Evolutionary conservation across 2,797 vertebrate species (phyloP).

Genomic region (Odontamblyopus lacepedii): DNA sequence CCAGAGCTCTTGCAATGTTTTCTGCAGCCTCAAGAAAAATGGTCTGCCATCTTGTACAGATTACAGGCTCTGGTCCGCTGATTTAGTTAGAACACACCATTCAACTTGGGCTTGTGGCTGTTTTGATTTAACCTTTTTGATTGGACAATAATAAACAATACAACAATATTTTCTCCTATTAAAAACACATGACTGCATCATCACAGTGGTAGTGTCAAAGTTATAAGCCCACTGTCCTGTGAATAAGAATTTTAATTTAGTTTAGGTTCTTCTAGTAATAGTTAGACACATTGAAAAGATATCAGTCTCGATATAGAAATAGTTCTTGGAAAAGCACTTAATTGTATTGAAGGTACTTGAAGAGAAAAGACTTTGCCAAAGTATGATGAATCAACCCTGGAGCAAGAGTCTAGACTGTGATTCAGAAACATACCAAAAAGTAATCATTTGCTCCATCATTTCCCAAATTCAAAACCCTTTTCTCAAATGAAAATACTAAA

Average conservation of each 20-base stretch:
- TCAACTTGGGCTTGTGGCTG: neutral
- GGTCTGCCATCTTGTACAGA: slow-evolving; percentile 16
- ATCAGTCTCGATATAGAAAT: slow-evolving; percentile 12
- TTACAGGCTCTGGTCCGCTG: slow-evolving; percentile 5
- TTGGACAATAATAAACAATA: too few relatives aligned
- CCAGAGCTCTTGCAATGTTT: slow-evolving; percentile 39
- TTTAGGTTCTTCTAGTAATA: slow-evolving; percentile 13
- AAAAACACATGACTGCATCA: too few relatives aligned
- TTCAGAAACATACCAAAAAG: slow-evolving; percentile 1
- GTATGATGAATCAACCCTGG: neutral
- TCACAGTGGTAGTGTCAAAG: neutral
- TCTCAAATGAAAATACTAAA: neutral
- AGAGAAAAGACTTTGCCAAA: slow-evolving; percentile 3
- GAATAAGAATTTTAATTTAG: neutral
- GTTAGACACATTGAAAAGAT: slow-evolving; percentile 40
- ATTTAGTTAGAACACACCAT: slow-evolving; percentile 3
- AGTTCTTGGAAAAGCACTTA: slow-evolving; percentile 24
- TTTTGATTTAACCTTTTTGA: neutral
- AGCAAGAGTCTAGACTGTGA: neutral
- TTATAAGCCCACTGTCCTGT: neutral
- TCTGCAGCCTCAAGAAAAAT: slow-evolving; percentile 53
- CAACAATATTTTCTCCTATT: too few relatives aligned
- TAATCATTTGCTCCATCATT: slow-evolving; percentile 4
- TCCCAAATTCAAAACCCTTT: neutral
- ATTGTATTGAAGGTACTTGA: neutral